Conservation (phyloP, 2,113 vertebrate genomes). For the Pterocles burchelli region DNA sequence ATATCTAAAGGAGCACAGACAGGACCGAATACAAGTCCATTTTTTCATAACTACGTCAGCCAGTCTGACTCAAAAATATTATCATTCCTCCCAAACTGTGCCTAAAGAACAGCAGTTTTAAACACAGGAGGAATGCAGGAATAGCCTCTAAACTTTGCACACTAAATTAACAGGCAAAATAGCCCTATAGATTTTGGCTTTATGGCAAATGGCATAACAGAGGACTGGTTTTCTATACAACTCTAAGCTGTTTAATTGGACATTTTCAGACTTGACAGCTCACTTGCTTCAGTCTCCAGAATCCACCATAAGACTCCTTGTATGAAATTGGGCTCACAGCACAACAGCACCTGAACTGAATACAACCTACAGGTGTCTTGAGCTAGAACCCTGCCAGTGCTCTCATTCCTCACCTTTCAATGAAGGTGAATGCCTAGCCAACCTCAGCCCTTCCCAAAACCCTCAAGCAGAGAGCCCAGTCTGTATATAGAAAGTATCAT, state of each 20-base stretch:
- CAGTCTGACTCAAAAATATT: not conserved
- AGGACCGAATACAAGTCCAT: not conserved
- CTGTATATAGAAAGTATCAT: fast-evolving
- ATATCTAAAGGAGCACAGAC: not conserved
- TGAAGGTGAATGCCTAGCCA: not conserved
- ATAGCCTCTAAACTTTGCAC: not conserved
- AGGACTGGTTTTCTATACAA: not conserved
- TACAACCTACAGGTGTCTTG: fast-evolving
- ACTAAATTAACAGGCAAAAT: not conserved
- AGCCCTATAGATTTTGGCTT: not conserved
- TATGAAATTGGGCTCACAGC: not conserved
- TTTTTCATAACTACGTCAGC: not conserved
- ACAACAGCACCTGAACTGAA: not conserved
- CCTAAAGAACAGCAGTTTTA: not conserved
- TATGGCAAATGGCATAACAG: not conserved
- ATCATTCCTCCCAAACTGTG: not conserved
- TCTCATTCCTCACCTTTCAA: not conserved
- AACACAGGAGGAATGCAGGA: not conserved
- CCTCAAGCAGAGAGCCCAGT: not conserved
- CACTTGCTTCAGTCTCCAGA: not conserved
- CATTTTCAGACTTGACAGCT: not conserved
- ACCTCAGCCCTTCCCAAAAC: not conserved
- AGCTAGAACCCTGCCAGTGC: not conserved
- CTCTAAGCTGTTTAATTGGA: not conserved
- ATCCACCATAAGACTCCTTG: fast-evolving